Conservation (phyloP, 2,888 invertebrate species). For the Andrena trimmerana region DNA sequence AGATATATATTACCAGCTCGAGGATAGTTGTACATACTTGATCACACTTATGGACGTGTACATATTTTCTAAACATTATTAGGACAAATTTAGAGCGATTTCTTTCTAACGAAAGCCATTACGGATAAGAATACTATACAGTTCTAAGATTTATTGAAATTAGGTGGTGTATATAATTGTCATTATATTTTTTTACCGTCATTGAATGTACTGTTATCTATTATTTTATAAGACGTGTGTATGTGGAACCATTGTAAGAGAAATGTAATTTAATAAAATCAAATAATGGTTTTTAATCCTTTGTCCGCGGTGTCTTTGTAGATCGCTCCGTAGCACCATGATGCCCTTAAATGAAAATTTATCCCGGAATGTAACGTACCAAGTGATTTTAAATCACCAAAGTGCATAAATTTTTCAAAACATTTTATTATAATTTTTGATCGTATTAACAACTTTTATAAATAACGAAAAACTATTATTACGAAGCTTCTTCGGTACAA, state of each 20-base stretch:
- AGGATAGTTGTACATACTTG: slow-evolving; percentile 64
- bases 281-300: slow-evolving; percentile 52
- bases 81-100: slow-evolving; percentile 47
- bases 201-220: slow-evolving; percentile 70
- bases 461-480: slow-evolving; percentile 59
- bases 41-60: slow-evolving; percentile 59
- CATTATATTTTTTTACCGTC: slow-evolving; percentile 75
- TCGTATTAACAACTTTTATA: slow-evolving; percentile 55
- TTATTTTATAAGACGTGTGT: slow-evolving; percentile 72
- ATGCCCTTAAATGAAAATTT: not conserved
- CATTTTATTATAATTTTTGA: slow-evolving; percentile 63
- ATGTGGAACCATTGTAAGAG: slow-evolving; percentile 69
- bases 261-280: slow-evolving; percentile 76
- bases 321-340: not conserved
- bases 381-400: not conserved
- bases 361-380: not conserved
- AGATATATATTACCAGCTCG: slow-evolving; percentile 13
- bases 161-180: slow-evolving; percentile 74
- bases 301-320: not conserved
- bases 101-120: slow-evolving; percentile 47
- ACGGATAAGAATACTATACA: slow-evolving; percentile 32
- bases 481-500: slow-evolving; percentile 25
- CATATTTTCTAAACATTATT: slow-evolving; percentile 53
- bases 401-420: slow-evolving; percentile 16
- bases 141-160: slow-evolving; percentile 60